Evolutionary conservation across 2,888 invertebrate genomes (phyloP).

Genomic region (Chloroclysta siterata): DNA sequence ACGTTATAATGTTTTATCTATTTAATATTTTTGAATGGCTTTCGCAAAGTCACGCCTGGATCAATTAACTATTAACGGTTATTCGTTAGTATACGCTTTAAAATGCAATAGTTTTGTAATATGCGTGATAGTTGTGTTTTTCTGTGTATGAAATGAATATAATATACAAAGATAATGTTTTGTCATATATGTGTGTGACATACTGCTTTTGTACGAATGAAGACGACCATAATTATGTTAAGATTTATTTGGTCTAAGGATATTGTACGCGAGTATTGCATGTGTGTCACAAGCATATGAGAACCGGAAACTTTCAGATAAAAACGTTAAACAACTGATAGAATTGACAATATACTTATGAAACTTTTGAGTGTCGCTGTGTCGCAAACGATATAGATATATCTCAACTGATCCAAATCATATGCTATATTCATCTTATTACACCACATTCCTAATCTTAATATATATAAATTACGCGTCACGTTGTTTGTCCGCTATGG

Average conservation of each 20-base stretch:
- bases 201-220: too few species aligned
- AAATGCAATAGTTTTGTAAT: slow-evolving; percentile 15
- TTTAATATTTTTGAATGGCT: neutral
- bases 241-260: too few species aligned
- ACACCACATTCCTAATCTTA: slow-evolving; percentile 2
- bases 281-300: too few species aligned
- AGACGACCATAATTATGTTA: too few species aligned
- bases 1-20: neutral
- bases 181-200: too few species aligned
- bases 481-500: too few species aligned
- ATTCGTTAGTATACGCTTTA: slow-evolving; percentile 8
- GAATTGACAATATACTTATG: neutral
- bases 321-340: neutral
- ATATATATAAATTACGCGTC: too few species aligned
- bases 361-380: neutral
- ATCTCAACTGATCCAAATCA: neutral
- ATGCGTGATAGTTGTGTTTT: slow-evolving; percentile 2
- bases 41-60: neutral
- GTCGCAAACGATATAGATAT: neutral
- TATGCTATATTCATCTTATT: neutral
- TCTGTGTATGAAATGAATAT: neutral
- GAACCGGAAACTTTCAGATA: too few species aligned
- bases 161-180: neutral
- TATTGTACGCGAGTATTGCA: too few species aligned
- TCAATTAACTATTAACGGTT: slow-evolving; percentile 8